Percentiles rank a stretch among this genome's conserved stretches.
Conservation (phyloP, 2,113 vertebrate species). For the Mustelus asterias region DNA sequence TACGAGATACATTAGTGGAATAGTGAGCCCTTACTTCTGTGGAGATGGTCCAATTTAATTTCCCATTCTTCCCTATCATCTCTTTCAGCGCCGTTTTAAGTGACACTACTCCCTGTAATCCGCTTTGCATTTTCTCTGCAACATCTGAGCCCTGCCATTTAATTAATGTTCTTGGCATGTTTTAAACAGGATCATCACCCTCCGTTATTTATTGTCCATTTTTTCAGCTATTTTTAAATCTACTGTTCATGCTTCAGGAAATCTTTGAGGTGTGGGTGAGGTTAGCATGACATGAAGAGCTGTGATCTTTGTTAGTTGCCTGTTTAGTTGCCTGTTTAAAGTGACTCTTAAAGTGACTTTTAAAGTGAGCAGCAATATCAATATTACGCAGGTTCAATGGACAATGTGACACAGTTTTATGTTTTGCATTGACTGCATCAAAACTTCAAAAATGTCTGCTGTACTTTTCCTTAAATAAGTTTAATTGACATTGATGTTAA, state of each 20-base stretch:
- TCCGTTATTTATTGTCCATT: neutral
- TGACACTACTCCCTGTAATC: neutral
- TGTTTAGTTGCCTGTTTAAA: neutral
- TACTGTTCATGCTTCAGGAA: neutral
- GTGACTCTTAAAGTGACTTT: neutral
- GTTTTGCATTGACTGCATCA: no score
- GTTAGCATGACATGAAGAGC: neutral
- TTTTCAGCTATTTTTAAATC: neutral
- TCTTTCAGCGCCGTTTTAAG: neutral
- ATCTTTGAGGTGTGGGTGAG: neutral
- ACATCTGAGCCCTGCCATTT: neutral
- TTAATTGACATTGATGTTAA: neutral
- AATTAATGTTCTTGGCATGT: neutral
- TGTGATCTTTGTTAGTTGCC: neutral
- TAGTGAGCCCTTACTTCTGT: constrained; percentile 1
- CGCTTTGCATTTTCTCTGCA: neutral
- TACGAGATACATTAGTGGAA: no score
- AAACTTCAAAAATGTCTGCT: neutral
- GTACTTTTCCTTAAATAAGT: neutral
- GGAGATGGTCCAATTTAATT: neutral
- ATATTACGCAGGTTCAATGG: neutral
- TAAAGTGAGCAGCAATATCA: neutral
- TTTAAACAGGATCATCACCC: neutral
- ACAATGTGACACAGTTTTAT: neutral
- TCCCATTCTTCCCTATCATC: neutral